Evolutionary conservation across 1,140 invertebrate species (phyloP).

Genomic region (Sinella curviseta): DNA sequence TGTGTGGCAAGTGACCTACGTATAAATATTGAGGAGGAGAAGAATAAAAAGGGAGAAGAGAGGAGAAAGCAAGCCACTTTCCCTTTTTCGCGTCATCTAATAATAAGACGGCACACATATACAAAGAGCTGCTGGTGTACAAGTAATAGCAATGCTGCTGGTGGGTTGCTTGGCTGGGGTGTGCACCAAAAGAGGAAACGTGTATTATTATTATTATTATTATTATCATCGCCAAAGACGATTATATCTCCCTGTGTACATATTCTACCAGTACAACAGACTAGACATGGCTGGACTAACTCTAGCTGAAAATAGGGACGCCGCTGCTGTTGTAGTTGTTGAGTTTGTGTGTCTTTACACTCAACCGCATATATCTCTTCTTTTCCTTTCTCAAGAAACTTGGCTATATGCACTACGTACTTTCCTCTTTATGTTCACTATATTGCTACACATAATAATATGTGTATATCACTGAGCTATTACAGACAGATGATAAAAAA

Average conservation of each 20-base stretch:
- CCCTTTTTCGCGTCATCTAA: not conserved
- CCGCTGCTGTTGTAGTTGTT: too few species aligned
- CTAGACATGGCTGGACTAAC: too few species aligned
- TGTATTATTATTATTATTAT: constrained; percentile 18
- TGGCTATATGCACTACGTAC: not conserved
- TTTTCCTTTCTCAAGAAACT: not conserved
- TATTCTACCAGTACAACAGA: too few species aligned
- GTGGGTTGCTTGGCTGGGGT: too few species aligned
- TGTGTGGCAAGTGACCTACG: not conserved
- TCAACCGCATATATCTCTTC: not conserved
- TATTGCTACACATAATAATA: not conserved
- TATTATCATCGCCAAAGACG: not conserved
- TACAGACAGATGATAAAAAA: constrained; percentile 19
- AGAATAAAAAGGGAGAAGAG: not conserved
- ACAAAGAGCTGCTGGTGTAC: not conserved
- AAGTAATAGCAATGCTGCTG: too few species aligned
- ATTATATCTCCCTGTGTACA: not conserved
- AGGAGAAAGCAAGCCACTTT: not conserved
- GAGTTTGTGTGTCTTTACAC: not conserved
- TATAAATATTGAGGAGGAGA: not conserved
- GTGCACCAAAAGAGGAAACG: not conserved
- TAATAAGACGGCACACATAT: not conserved
- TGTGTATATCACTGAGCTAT: constrained; percentile 1
- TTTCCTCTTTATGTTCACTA: too few species aligned
- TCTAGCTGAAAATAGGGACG: too few species aligned